Base-by-base conservation (phyloP, 2,888 invertebrate species). In the Lymantria monacha region DNA sequence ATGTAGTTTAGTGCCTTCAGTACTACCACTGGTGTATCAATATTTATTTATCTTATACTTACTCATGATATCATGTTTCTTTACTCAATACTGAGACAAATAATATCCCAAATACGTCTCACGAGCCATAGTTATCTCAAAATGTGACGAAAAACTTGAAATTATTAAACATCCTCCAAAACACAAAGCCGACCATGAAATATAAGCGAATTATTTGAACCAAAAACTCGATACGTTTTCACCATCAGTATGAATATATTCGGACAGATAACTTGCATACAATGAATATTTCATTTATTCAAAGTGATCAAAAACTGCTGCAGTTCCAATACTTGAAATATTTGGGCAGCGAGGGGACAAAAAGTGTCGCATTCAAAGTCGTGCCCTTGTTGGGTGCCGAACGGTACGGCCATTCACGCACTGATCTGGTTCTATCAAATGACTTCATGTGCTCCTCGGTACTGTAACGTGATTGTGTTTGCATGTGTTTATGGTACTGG, bases 201-300 rank as follows among this genome's bases (percentile, higher is more conserved):
- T 14, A 3, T 41, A 12, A 41, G 14, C 14, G 15, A 42, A 55
- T 51, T 56, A 61, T 55, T 55, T 59, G 58, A 57, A 54, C 52
- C 59, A 66, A 63, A 57, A 63, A 56, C 57, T 55, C 56, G 46
- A 66, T 66, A 55, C 66, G 63, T 59, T 51, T 53, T 49, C 49
- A 31, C 48, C 58, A 51, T 66, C 61, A 59, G 68, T 66, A 68
- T 69, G 63, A 61, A 64, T 67, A 49, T 63, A 61, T 63, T 52
- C 61, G 54, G 54, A 48, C 61, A 51, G 58, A 63, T 53, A 59
- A 66, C 65, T 70, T 66, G 70, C 69, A 70, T 68, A 68, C 63
- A 66, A 83, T 86, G 81, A 84, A 87, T 87, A 80, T 86, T 85
- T 81, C 77, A 83, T 83, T 77, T 82, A 82, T 81, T 82, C 74